Percentiles rank a stretch among this genome's conserved stretches.
phyloP scores from a whole-genome alignment of 1,140 invertebrate species.

The Pectinophora gossypiella region DNA sequence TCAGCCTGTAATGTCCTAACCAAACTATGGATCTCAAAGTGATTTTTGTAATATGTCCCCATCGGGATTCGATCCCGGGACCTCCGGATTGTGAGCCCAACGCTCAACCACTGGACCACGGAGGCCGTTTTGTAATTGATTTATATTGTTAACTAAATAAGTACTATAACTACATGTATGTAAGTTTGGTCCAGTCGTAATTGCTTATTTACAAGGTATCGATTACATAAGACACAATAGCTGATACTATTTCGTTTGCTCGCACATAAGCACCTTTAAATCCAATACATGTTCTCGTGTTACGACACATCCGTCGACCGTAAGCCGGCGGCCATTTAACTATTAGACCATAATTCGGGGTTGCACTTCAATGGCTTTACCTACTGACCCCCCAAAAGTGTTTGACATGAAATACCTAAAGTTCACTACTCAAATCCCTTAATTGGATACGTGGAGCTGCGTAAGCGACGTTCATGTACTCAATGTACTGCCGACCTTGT shows the following conservation, averaged over 20 bases:
- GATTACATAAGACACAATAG: conserved; percentile 6
- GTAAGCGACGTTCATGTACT: conserved; percentile 22
- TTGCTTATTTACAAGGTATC: not conserved
- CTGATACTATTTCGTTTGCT: conserved; percentile 13
- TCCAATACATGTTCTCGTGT: conserved; percentile 44
- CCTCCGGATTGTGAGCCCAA: no score
- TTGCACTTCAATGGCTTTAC: conserved; percentile 68
- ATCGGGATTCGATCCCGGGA: no score
- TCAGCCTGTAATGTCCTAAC: no score
- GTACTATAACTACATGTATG: no score
- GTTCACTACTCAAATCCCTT: conserved; percentile 64
- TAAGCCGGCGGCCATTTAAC: conserved; percentile 57
- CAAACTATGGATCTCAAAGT: no score
- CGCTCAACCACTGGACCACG: no score
- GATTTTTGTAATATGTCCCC: no score
- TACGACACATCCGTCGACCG: conserved; percentile 52
- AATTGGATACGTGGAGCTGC: conserved; percentile 49
- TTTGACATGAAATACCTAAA: conserved; percentile 57
- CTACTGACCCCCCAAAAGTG: conserved; percentile 59
- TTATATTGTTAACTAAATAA: no score
- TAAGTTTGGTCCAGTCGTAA: no score
- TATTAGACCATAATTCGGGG: conserved; percentile 63
- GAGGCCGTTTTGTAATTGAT: no score
- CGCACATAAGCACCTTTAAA: conserved; percentile 36
- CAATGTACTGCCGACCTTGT: conserved; percentile 15